Base-by-base conservation (phyloP, 2,888 invertebrate genomes). In the Drepana falcataria region DNA sequence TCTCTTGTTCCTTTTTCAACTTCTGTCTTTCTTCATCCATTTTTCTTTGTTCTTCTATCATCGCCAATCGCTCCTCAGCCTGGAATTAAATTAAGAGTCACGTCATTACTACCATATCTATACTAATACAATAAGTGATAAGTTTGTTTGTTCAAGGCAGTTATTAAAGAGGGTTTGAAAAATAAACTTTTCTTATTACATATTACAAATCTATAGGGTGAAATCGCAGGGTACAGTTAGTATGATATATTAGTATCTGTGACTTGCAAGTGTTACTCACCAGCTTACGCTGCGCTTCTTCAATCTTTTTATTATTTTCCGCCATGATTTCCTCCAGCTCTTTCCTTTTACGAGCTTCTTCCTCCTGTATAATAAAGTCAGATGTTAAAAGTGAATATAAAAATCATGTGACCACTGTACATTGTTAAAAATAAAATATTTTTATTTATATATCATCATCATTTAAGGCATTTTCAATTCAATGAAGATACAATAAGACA, bases 301-400 rank as follows among this genome's bases (percentile, higher is more conserved):
- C 98, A 69, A 98, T 98, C 92, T 98, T 98, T 89, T 94, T 94
- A 93, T 98, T 98, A 93, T 99, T 99, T 93, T 99, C 98, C 75
- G 97, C 97, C 94, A 98, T 95, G 91, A 98, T 98, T 90, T 95
- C 94, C 92, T 98, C 98, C 84, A 98, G 93, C 91, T 98, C 97
- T 93, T 97, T 96, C 77, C 97, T 95, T 92, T 98, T 98, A 92
- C 95, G 95, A 90, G 95, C 94, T 93, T 99, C 98, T 94, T 98
- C 98, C 93, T 98, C 98, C 98, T 99, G 96, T 94, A 94, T 94
- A 92, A 93, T 87, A 90, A 88, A 86, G 74, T 63, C 57, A 73
- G 65, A 87, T 85, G 77, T 87, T 86, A 85, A 83, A 72, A 75
- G 69, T 60, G 68, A 67, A 65, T 65, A 59, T 66, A 55, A 55